Percentiles rank a stretch among this genome's conserved stretches.
These are phyloP conservation scores for Helogale parvula DNA, from an alignment of 2,113 vertebrate genomes.

Conservation along the genomic window DNA sequence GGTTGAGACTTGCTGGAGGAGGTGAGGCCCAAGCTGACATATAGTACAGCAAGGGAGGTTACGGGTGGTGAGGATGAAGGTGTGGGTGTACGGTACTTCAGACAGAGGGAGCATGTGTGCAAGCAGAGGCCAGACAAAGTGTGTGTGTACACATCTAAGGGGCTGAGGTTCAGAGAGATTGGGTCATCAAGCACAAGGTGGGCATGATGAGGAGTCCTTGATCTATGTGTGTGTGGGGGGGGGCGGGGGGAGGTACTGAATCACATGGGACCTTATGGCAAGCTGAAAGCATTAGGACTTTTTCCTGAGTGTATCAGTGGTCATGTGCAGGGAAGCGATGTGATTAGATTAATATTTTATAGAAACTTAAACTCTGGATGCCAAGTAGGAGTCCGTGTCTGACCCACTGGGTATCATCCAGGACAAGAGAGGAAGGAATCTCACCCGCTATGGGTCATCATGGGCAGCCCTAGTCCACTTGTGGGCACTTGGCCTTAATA, in stretches of 20 bases:
- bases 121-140: neutral
- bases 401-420: neutral
- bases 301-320: neutral
- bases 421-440: neutral
- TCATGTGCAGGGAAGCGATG: accelerated
- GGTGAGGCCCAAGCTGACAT: neutral
- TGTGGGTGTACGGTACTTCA: neutral
- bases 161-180: neutral
- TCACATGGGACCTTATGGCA: neutral
- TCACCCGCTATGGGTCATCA: accelerated
- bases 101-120: neutral
- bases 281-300: neutral
- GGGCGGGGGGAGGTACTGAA: neutral
- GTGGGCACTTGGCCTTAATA: neutral
- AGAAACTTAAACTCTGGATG: neutral
- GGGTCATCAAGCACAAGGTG: neutral
- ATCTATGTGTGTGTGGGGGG: too few species aligned
- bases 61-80: neutral
- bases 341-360: neutral
- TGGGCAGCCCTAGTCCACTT: neutral
- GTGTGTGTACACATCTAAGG: accelerated
- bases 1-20: neutral
- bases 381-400: neutral
- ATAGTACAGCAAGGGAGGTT: neutral
- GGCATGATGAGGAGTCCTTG: neutral